Conservation (phyloP, 2,113 vertebrate species). For the Clarias batrachus region DNA sequence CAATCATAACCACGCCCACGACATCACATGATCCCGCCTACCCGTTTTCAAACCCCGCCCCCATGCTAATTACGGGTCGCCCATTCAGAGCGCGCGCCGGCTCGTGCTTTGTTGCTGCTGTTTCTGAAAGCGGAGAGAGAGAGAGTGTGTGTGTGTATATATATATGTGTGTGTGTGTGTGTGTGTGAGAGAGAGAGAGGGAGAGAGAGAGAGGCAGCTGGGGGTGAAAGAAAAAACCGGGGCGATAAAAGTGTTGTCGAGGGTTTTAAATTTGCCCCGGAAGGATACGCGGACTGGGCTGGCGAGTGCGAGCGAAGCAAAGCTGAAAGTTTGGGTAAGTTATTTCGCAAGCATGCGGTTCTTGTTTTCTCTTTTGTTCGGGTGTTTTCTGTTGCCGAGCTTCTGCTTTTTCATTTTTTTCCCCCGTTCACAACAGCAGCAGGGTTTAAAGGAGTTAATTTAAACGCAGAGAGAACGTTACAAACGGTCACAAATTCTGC, state of each 20-base stretch:
- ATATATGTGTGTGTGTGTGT: no score
- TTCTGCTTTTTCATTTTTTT: neutral
- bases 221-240: neutral
- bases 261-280: no score
- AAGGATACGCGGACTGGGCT: neutral
- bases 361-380: slow-evolving; percentile 11
- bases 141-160: no score
- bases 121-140: neutral
- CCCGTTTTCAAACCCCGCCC: slow-evolving; percentile 52
- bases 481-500: no score
- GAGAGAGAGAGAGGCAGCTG: neutral
- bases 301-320: no score
- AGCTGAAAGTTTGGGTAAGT: slow-evolving; percentile 32
- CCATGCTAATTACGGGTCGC: slow-evolving; percentile 76
- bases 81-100: slow-evolving; percentile 68
- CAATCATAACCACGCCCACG: slow-evolving; percentile 35
- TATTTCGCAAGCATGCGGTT: neutral
- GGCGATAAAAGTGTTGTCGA: neutral
- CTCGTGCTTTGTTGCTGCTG: slow-evolving; percentile 74
- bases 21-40: slow-evolving; percentile 21
- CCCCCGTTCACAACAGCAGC: no score
- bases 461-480: no score
- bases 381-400: neutral
- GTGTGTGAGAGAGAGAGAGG: no score
- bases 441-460: no score